phyloP scores from a whole-genome alignment of 2,113 vertebrate species.

The Dunckerocampus dactyliophorus region DNA sequence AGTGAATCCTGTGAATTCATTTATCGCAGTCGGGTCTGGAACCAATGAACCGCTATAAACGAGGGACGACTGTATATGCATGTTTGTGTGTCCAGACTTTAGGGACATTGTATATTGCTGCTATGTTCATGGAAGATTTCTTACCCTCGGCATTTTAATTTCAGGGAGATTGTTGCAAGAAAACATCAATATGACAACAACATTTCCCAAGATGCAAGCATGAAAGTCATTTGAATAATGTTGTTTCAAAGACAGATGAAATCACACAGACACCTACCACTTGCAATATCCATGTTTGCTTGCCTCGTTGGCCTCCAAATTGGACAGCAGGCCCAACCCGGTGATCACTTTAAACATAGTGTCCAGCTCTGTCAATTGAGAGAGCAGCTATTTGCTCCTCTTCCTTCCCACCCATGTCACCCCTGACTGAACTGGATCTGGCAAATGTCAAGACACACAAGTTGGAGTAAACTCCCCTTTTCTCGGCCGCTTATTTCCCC shows the following conservation, averaged over 20 bases:
- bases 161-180: not conserved
- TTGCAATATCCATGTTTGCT: conserved; percentile 45
- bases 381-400: conserved; percentile 55
- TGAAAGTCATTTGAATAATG: conserved; percentile 66
- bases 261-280: conserved; percentile 58
- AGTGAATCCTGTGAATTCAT: no score
- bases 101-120: no score
- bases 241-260: conserved; percentile 29
- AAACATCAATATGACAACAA: not conserved
- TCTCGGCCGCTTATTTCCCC: conserved; percentile 18
- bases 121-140: not conserved
- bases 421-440: conserved; percentile 47
- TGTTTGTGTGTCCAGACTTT: no score
- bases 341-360: conserved; percentile 72
- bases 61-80: no score
- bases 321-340: conserved; percentile 45
- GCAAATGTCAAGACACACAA: conserved; percentile 65
- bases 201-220: conserved; percentile 31
- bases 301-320: conserved; percentile 61
- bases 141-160: not conserved
- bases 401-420: not conserved
- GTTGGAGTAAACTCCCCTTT: conserved; percentile 60
- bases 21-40: no score
- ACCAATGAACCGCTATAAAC: no score
- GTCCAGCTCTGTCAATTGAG: conserved; percentile 66